Percentiles rank a stretch among this genome's conserved stretches.
phyloP scores from a whole-genome alignment of 2,888 invertebrate genomes.

The Nymphalis c-album region DNA sequence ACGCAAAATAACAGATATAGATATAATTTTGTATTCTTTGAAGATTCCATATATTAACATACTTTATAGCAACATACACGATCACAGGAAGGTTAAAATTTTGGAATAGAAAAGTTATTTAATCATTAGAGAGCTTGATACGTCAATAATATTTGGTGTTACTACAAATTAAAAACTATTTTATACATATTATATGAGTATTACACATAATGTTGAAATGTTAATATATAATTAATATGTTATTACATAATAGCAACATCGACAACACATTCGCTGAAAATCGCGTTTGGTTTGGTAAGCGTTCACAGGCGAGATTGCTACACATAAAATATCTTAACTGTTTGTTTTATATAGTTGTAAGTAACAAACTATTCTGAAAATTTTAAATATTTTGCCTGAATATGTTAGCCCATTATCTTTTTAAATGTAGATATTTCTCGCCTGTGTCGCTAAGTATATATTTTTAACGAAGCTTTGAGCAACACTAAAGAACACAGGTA shows the following conservation, averaged over 20 bases:
- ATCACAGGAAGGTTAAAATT: slow-evolving; percentile 79
- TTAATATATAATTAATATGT: not conserved
- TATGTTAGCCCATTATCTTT: no score
- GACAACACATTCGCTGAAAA: slow-evolving; percentile 20
- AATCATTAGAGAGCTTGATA: slow-evolving; percentile 61
- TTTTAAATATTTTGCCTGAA: no score
- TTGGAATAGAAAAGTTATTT: slow-evolving; percentile 77
- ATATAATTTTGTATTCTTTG: slow-evolving; percentile 64
- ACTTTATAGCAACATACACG: slow-evolving; percentile 73
- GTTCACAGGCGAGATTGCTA: slow-evolving; percentile 22
- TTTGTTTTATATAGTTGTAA: no score
- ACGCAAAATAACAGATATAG: slow-evolving; percentile 78
- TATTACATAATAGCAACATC: slow-evolving; percentile 27
- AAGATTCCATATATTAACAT: slow-evolving; percentile 71
- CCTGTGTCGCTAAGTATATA: not conserved
- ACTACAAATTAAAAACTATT: slow-evolving; percentile 66
- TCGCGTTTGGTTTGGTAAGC: not conserved
- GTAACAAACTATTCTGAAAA: no score
- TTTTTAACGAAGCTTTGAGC: slow-evolving; percentile 61
- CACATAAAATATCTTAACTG: not conserved
- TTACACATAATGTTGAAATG: slow-evolving; percentile 47
- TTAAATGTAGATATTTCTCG: not conserved
- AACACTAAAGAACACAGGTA: slow-evolving; percentile 49
- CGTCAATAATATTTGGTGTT: slow-evolving; percentile 63
- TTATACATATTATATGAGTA: slow-evolving; percentile 59